These are phyloP conservation scores for Steinernema carpocapsae DNA, from an alignment of 2,888 invertebrate species.

Conservation along the genomic window DNA sequence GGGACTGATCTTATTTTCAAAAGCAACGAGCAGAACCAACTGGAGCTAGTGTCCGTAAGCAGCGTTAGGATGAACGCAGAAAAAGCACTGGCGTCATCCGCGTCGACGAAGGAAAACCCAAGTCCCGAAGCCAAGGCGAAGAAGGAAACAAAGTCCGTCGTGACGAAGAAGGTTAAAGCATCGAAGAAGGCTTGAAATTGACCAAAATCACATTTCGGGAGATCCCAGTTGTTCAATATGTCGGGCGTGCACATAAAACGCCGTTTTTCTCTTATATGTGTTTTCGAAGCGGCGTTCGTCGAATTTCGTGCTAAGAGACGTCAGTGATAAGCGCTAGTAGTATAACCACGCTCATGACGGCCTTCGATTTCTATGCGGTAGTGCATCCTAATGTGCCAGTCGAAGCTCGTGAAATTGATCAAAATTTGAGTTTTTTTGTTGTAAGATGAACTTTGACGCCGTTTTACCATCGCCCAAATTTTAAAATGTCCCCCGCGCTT, in stretches of 20 bases:
- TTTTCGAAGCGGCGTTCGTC: neutral
- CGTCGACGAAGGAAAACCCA: neutral
- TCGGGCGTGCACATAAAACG: too few relatives aligned
- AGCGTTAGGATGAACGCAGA: conserved; percentile 17
- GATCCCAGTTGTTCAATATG: too few relatives aligned
- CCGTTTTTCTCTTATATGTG: too few relatives aligned
- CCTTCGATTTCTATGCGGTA: neutral
- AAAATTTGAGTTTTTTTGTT: too few relatives aligned
- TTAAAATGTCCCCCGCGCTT: too few relatives aligned
- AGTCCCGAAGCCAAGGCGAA: neutral
- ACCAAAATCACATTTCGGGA: too few relatives aligned
- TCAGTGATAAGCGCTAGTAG: conserved; percentile 15
- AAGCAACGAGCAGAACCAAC: conserved; percentile 12
- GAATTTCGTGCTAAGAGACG: conserved; percentile 31
- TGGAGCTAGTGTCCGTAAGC: conserved; percentile 16
- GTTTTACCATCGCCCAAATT: too few relatives aligned
- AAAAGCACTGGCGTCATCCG: conserved; percentile 13
- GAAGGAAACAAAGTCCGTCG: neutral
- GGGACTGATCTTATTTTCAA: conserved; percentile 14
- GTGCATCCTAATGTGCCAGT: neutral
- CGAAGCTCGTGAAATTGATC: too few relatives aligned
- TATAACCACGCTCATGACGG: neutral
- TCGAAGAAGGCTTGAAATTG: too few relatives aligned
- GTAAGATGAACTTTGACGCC: too few relatives aligned
- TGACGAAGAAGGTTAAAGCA: neutral